Evolutionary conservation across 2,797 vertebrate species (phyloP).

Genomic region (Cossypha polioptera): DNA sequence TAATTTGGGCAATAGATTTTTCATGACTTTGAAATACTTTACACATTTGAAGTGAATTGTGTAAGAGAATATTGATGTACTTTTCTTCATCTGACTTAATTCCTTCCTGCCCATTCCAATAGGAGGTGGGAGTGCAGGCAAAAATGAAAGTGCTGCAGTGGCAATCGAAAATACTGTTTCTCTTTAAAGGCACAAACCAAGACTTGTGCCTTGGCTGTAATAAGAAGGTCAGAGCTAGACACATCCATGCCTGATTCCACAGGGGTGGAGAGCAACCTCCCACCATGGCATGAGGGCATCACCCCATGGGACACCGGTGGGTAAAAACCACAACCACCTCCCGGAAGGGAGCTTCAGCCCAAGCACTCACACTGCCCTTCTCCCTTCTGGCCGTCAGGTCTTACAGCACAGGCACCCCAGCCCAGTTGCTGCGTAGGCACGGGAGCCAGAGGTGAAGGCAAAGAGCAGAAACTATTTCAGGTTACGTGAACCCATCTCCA

Average conservation of each 20-base stretch:
- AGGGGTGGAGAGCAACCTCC: neutral
- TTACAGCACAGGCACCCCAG: neutral
- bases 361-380: neutral
- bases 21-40: neutral
- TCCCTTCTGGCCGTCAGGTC: neutral
- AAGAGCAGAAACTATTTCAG: conserved; percentile 49
- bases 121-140: neutral
- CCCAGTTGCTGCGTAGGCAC: accelerated
- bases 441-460: neutral
- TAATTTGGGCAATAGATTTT: neutral
- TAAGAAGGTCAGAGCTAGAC: neutral
- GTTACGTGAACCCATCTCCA: neutral
- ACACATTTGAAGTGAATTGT: neutral
- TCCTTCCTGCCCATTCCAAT: neutral
- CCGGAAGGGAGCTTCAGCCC: neutral
- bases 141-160: accelerated
- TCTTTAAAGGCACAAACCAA: neutral
- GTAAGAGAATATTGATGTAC: neutral
- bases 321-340: neutral
- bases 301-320: accelerated
- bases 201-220: neutral
- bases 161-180: neutral
- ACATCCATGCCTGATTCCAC: neutral
- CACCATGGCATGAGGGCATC: accelerated
- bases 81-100: neutral